Percentiles rank a stretch among this genome's conserved stretches.
These are phyloP conservation scores for Peromyscus eremicus DNA, from an alignment of 2,797 vertebrate species.

Conservation along the genomic window DNA sequence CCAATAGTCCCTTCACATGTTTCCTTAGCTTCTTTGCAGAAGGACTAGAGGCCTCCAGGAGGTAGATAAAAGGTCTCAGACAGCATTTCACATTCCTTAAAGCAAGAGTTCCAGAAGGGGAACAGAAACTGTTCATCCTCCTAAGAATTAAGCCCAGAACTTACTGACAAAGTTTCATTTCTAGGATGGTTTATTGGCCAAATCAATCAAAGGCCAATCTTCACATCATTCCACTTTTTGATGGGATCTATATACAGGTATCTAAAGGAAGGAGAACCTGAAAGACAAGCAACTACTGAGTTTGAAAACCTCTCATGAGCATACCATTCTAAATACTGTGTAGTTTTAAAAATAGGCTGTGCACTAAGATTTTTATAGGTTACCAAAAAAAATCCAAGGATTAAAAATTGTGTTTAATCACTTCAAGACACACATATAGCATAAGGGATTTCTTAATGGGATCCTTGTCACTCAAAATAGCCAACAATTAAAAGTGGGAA, in stretches of 20 bases:
- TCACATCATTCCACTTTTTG: not conserved
- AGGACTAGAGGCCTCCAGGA: not conserved
- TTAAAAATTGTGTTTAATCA: not conserved
- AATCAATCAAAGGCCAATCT: not conserved
- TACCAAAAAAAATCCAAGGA: not conserved
- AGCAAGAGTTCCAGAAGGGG: not conserved
- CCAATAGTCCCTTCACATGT: not conserved
- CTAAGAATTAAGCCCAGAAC: conserved; percentile 3
- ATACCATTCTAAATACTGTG: not conserved
- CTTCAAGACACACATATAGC: not conserved
- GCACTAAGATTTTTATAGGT: not conserved
- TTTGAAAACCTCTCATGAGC: not conserved
- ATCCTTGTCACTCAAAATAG: not conserved
- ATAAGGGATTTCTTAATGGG: not conserved
- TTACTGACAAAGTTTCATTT: not conserved
- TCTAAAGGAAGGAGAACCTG: not conserved
- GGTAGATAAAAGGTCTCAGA: not conserved
- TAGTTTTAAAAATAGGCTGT: conserved; percentile 1
- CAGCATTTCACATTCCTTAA: not conserved
- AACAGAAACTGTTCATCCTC: not conserved
- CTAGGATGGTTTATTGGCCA: not conserved
- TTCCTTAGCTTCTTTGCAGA: not conserved
- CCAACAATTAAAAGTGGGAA: not conserved
- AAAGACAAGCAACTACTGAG: not conserved
- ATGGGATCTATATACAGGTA: not conserved